Conservation (phyloP, 2,797 vertebrate genomes). For the Arctocebus calabarensis region DNA sequence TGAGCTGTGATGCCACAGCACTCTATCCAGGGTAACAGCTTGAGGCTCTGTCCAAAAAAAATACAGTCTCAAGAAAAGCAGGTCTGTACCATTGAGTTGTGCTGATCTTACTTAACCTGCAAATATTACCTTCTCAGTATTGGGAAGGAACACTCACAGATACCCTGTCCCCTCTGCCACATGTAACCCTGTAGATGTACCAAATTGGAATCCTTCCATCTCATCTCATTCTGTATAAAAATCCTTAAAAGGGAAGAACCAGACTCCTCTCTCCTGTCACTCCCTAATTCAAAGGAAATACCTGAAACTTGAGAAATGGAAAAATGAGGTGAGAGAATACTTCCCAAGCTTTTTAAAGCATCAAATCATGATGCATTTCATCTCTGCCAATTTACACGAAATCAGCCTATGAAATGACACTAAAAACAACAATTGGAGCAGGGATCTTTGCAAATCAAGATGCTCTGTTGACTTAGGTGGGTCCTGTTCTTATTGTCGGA, state of each 20-base stretch:
- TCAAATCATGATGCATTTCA: neutral
- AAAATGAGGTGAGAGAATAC: neutral
- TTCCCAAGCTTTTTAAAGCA: slow-evolving; percentile 15
- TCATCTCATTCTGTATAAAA: neutral
- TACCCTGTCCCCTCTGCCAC: neutral
- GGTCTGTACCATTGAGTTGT: too few relatives aligned
- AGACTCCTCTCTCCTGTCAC: neutral
- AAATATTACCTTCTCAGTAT: neutral
- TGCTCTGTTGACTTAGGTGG: neutral
- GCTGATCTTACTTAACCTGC: neutral
- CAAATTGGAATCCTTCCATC: too few relatives aligned
- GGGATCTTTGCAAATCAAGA: neutral
- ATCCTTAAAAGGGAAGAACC: neutral
- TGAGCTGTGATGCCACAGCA: too few relatives aligned
- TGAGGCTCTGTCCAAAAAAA: too few relatives aligned
- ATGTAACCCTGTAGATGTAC: neutral
- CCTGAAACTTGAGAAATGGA: neutral
- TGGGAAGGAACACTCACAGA: neutral
- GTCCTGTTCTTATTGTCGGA: neutral
- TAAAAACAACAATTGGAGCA: neutral
- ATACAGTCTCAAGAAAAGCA: neutral
- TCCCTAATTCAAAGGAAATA: neutral
- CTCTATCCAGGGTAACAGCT: too few relatives aligned
- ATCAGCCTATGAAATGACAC: neutral
- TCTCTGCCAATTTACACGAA: neutral